Conservation (phyloP, 2,797 vertebrate genomes). For the Chelon labrosus region DNA sequence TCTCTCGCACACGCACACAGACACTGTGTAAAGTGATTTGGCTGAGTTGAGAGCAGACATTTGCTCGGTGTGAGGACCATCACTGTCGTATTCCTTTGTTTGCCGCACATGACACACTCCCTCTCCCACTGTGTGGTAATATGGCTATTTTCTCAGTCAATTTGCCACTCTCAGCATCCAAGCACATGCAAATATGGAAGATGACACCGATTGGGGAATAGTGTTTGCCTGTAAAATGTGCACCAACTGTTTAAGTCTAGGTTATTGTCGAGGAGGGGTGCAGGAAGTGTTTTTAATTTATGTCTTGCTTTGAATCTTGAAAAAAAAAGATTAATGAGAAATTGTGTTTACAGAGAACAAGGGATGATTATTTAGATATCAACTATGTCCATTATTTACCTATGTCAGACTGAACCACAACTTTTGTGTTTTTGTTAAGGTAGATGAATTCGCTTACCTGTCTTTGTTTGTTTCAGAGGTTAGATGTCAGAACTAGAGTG, state of each 20-base stretch:
- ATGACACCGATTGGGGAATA: slow-evolving; percentile 73
- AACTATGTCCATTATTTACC: background rate
- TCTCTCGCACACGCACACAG: slow-evolving; percentile 12
- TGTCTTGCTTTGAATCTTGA: slow-evolving; percentile 11
- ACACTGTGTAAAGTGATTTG: slow-evolving; percentile 53
- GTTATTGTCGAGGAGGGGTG: slow-evolving; percentile 60
- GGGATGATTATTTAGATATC: slow-evolving; percentile 14
- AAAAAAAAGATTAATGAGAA: slow-evolving; percentile 11
- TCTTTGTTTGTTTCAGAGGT: background rate
- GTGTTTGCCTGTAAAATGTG: slow-evolving; percentile 75
- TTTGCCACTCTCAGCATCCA: slow-evolving; percentile 85
- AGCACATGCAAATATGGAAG: slow-evolving; percentile 84
- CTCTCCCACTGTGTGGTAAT: slow-evolving; percentile 86
- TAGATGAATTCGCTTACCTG: too few species aligned
- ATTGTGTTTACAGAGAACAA: slow-evolving; percentile 27
- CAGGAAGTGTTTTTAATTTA: slow-evolving; percentile 28
- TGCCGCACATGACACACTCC: slow-evolving; percentile 77
- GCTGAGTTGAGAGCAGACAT: slow-evolving; percentile 78
- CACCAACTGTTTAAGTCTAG: slow-evolving; percentile 77
- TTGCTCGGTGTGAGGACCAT: slow-evolving; percentile 78
- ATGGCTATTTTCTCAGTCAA: slow-evolving; percentile 88
- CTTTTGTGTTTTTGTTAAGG: background rate
- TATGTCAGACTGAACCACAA: background rate
- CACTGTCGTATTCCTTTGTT: slow-evolving; percentile 77
- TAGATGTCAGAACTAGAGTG: background rate